Evolutionary conservation across 2,888 invertebrate species (phyloP).

Genomic region (Harmothoe impar): DNA sequence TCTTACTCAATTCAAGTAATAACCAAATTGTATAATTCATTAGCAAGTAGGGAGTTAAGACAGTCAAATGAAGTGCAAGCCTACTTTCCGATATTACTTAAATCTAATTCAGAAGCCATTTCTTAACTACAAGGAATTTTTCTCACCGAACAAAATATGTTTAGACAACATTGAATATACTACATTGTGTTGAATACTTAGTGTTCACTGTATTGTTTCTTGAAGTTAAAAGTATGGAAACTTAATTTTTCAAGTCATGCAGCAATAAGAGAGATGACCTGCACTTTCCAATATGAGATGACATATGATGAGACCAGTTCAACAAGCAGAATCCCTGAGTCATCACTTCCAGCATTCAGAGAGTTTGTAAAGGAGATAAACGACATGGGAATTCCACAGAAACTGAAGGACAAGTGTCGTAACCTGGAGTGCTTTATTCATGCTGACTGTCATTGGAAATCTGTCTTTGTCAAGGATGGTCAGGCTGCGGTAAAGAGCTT

Average conservation of each 20-base stretch:
- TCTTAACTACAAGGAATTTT: too few relatives aligned
- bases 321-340: background rate
- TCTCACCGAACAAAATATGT: too few relatives aligned
- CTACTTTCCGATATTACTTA: too few relatives aligned
- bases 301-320: background rate
- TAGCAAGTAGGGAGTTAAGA: background rate
- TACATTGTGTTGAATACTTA: too few relatives aligned
- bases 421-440: background rate
- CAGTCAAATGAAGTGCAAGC: too few relatives aligned
- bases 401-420: background rate
- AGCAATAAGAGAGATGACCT: too few relatives aligned
- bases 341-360: background rate
- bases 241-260: too few relatives aligned
- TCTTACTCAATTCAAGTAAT: background rate
- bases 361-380: background rate
- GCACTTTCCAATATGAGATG: background rate
- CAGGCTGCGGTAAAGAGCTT: background rate
- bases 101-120: too few relatives aligned
- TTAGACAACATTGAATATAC: too few relatives aligned
- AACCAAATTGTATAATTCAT: too few relatives aligned
- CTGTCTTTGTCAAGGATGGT: conserved; percentile 22
- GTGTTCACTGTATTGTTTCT: too few relatives aligned
- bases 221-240: too few relatives aligned
- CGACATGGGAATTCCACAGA: background rate
- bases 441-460: conserved; percentile 27